These are phyloP conservation scores for Haemorhous mexicanus DNA, from an alignment of 2,113 vertebrate species.

Conservation along the genomic window DNA sequence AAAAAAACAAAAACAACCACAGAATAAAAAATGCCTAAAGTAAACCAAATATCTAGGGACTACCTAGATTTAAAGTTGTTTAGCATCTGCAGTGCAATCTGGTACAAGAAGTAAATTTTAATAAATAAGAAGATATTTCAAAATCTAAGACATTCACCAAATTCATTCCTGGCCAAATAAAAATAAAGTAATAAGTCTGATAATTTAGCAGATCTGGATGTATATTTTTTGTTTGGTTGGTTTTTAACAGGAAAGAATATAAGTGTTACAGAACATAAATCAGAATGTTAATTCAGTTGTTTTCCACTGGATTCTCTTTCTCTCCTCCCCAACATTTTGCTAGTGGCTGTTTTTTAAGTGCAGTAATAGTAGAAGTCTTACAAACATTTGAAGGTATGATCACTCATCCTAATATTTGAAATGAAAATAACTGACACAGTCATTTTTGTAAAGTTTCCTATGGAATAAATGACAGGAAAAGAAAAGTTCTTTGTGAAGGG, in stretches of 20 bases:
- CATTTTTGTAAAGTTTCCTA: background rate
- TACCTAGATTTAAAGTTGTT: slow-evolving; percentile 26
- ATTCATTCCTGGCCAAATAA: slow-evolving; percentile 50
- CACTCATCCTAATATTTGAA: background rate
- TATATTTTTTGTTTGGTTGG: background rate
- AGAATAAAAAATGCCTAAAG: background rate
- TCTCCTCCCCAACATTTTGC: background rate
- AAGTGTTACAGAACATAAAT: background rate
- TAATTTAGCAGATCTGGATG: background rate
- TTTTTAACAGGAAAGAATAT: background rate
- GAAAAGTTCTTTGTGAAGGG: background rate
- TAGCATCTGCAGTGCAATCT: slow-evolving; percentile 29
- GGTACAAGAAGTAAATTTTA: slow-evolving; percentile 14
- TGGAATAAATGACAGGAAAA: background rate
- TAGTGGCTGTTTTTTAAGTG: background rate
- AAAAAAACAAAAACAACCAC: background rate
- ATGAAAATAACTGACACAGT: background rate
- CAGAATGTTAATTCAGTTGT: background rate
- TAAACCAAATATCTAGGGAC: background rate
- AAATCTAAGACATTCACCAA: background rate
- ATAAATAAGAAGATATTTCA: slow-evolving; percentile 27
- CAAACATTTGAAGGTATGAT: background rate
- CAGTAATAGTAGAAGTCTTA: background rate
- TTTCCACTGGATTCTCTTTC: background rate
- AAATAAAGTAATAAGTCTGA: slow-evolving; percentile 38